phyloP scores from a whole-genome alignment of 2,888 invertebrate species.

The Bellardia bayeri region DNA sequence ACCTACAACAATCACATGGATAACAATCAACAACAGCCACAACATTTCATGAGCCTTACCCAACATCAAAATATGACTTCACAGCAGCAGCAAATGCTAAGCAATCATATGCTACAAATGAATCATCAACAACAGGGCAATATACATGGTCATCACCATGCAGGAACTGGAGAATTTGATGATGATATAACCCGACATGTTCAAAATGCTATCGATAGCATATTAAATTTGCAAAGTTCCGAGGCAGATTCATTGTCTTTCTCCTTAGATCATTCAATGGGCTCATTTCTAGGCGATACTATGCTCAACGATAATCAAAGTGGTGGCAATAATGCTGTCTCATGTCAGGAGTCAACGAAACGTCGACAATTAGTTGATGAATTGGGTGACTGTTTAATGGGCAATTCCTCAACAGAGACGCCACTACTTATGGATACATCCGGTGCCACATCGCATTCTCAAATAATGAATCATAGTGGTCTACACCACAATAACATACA shows the following conservation, averaged over 20 bases:
- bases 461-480: conserved; percentile 74
- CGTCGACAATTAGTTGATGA: conserved; percentile 81
- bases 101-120: conserved; percentile 76
- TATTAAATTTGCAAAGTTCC: conserved; percentile 88
- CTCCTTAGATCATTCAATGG: conserved; percentile 82
- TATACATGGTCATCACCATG: conserved; percentile 72
- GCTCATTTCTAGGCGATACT: conserved; percentile 83
- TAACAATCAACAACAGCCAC: conserved; percentile 76
- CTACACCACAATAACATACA: conserved; percentile 61
- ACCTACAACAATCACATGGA: conserved; percentile 57
- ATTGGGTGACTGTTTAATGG: conserved; percentile 83
- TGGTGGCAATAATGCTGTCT: conserved; percentile 71
- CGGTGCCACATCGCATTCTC: conserved; percentile 75
- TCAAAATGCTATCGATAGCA: conserved; percentile 92
- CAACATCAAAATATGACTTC: conserved; percentile 72
- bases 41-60: conserved; percentile 77
- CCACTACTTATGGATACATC: conserved; percentile 73
- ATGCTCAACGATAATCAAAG: conserved; percentile 82
- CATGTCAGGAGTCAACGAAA: conserved; percentile 77
- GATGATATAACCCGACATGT: conserved; percentile 91
- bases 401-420: conserved; percentile 74
- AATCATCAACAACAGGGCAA: conserved; percentile 77
- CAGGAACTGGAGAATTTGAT: conserved; percentile 83
- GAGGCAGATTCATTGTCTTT: conserved; percentile 84
- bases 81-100: conserved; percentile 75